phyloP scores from a whole-genome alignment of 2,113 vertebrate genomes.

The Mellivora capensis region DNA sequence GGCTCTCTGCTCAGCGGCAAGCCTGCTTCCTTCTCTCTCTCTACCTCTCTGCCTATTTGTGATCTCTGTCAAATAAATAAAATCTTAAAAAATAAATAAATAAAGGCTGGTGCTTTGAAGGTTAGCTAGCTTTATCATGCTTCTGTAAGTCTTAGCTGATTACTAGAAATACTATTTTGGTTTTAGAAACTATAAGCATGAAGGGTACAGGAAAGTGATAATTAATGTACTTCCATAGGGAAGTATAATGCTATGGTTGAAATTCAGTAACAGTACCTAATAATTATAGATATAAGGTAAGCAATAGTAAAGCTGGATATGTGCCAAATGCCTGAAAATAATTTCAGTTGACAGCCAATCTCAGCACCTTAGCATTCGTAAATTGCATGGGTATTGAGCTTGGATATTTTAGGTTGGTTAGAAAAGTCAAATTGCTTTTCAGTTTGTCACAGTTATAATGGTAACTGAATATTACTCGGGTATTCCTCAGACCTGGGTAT shows the following conservation, averaged over 20 bases:
- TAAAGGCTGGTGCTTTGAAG: slow-evolving; percentile 11
- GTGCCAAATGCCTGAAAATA: slow-evolving; percentile 58
- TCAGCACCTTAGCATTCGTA: slow-evolving; percentile 57
- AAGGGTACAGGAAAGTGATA: neutral
- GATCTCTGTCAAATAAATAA: no score
- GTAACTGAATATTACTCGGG: slow-evolving; percentile 38
- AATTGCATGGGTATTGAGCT: slow-evolving; percentile 49
- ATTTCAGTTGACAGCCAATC: slow-evolving; percentile 69
- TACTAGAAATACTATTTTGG: slow-evolving; percentile 56
- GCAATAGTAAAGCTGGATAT: slow-evolving; percentile 27
- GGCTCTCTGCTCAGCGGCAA: no score
- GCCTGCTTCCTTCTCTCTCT: no score
- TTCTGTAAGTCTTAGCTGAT: slow-evolving; percentile 53
- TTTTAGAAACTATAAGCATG: slow-evolving; percentile 54
- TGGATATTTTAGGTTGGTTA: slow-evolving; percentile 55
- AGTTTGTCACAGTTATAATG: slow-evolving; percentile 17
- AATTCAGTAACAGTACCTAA: slow-evolving; percentile 64
- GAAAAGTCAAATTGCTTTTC: slow-evolving; percentile 41
- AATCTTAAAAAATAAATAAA: no score
- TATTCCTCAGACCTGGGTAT: neutral
- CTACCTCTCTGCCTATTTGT: no score
- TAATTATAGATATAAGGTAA: slow-evolving; percentile 55
- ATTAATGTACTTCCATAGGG: slow-evolving; percentile 7
- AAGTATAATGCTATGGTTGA: slow-evolving; percentile 60
- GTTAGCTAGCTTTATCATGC: neutral